Base-by-base conservation (phyloP, 2,888 invertebrate genomes). In the Stenodema calcarata region DNA sequence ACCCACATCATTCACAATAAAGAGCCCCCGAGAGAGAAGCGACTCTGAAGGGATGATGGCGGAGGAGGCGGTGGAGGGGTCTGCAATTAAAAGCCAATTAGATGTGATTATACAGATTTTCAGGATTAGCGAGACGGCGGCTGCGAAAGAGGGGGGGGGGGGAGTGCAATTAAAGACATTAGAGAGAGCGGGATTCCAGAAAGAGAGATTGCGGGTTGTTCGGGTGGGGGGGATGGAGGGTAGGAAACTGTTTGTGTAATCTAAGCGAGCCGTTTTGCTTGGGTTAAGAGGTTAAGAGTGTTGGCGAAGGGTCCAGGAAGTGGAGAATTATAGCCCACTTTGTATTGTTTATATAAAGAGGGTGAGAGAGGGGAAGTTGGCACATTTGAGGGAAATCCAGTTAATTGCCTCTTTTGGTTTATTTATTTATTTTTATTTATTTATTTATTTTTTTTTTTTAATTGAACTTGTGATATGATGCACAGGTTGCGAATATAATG, bases 1-100 rank as follows among this genome's bases (percentile, higher is more conserved):
- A 62, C 62, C 62, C 62, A 62, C 62, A 62, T 62, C 62, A 62
- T 62, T 62, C 62, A 62, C 62, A 62, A 62, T 62, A 62, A 62
- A n/a, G n/a, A n/a, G n/a, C 50, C 50, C 50, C n/a, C 50, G 50
- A n/a, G n/a, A 62, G 23, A 23, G 23, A 18, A 23, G 62, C 35
- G 35, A 35, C 9, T 23, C 62, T 50, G 9, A 50, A 50, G 50
- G n/a, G 50, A 62, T 35, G 62, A 54, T n/a, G 23, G 54, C 18
- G 54, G 2, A 4, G 7, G 9, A 4, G 35, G 4, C 4, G 62
- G 12, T 9, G 23, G 62, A 4, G 23, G 23, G 62, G 6, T 62
- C 62, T 62, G 62, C 62, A 62, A 62, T 62, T 62, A 62, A 62
- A 62, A 62, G 23, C 23, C 62, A 62, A 62, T 62, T 62, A 62